Percentiles rank a stretch among this genome's conserved stretches.
Conservation (phyloP, 2,113 vertebrate species). For the Dasyprocta punctata region DNA sequence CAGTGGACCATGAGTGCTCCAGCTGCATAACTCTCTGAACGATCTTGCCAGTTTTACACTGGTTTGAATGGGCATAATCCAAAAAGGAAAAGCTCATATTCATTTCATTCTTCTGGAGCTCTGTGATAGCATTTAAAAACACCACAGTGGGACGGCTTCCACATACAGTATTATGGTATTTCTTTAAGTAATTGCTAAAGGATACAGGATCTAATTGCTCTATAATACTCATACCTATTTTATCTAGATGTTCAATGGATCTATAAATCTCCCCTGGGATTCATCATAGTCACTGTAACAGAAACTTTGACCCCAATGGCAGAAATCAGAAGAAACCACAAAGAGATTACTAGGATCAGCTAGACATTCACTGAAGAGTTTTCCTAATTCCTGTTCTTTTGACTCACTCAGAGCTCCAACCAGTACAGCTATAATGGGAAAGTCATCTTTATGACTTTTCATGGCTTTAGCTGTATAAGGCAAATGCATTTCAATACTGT, state of each 20-base stretch:
- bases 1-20: conserved; percentile 98
- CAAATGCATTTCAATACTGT: conserved; percentile 99
- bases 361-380: conserved; percentile 99
- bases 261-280: too few species aligned
- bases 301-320: conserved; percentile 94
- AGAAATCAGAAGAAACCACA: conserved; percentile 99
- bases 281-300: too few species aligned
- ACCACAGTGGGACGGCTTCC: conserved; percentile 99
- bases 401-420: conserved; percentile 99
- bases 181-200: conserved; percentile 99
- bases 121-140: conserved; percentile 97
- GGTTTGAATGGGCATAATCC: conserved; percentile 99
- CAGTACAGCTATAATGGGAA: conserved; percentile 98
- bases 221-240: conserved; percentile 99
- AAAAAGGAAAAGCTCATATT: conserved; percentile 99
- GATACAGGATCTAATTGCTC: conserved; percentile 98
- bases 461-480: conserved; percentile 99
- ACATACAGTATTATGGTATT: conserved; percentile 99
- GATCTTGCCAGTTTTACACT: conserved; percentile 99
- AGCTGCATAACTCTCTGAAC: conserved; percentile 99
- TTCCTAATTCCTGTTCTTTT: conserved; percentile 99
- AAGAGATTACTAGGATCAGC: conserved; percentile 99
- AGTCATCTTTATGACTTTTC: conserved; percentile 99
- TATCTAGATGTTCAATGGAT: too few species aligned
- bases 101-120: conserved; percentile 97